These are phyloP conservation scores for Axea sp. DNA, from an alignment of 2,888 invertebrate genomes.

Conservation along the genomic window DNA sequence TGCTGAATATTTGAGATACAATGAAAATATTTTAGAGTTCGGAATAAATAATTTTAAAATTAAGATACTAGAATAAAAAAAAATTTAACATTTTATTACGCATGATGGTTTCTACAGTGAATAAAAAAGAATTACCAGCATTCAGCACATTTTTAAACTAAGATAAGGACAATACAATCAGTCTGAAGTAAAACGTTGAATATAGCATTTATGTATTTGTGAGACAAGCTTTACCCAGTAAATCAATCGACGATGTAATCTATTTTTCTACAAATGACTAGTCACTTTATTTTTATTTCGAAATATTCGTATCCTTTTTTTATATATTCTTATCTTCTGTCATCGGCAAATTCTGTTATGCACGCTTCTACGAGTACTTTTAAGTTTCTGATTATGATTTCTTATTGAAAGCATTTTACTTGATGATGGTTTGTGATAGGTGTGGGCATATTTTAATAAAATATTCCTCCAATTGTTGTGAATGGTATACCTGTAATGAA, in stretches of 20 bases:
- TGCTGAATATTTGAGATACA: constrained; percentile 1
- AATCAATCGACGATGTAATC: constrained; percentile 32
- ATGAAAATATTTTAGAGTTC: not conserved
- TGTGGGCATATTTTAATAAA: constrained; percentile 38
- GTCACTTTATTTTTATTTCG: constrained; percentile 40
- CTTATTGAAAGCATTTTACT: constrained; percentile 19
- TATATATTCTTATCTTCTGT: constrained; percentile 1
- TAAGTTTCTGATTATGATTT: constrained; percentile 38
- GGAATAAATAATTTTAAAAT: not conserved
- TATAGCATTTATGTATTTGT: constrained; percentile 7
- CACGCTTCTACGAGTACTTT: constrained; percentile 11
- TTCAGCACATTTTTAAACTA: constrained; percentile 16
- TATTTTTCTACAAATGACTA: constrained; percentile 46
- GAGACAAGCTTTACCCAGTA: constrained; percentile 24
- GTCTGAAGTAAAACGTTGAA: constrained; percentile 3
- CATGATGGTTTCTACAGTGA: too few relatives aligned
- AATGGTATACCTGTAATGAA: constrained; percentile 34
- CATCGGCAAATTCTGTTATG: constrained; percentile 26
- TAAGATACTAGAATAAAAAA: not conserved
- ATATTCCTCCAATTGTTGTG: constrained; percentile 31
- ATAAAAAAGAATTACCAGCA: too few relatives aligned
- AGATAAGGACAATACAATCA: not conserved
- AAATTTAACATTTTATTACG: not conserved
- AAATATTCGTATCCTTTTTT: constrained; percentile 18
- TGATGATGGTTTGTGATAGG: constrained; percentile 31